A percentile compares a stretch with the other conserved stretches of the same genome.
Evolutionary conservation across 2,888 invertebrate species (phyloP).

Genomic region (Anticlea derivata): DNA sequence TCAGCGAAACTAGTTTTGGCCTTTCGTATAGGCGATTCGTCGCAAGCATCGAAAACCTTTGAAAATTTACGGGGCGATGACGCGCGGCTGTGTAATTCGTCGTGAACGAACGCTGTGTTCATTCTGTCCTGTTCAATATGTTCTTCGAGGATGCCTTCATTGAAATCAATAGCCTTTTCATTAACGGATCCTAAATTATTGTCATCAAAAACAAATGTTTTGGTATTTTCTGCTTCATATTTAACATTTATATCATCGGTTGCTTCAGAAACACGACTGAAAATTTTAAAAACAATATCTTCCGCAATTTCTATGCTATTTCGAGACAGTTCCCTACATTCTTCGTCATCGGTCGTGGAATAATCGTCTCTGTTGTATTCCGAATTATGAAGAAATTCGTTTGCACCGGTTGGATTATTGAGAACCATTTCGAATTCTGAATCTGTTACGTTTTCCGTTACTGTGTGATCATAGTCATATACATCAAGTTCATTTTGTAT

Average conservation of each 20-base stretch:
- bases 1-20: slow-evolving; percentile 16
- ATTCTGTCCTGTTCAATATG: slow-evolving; percentile 35
- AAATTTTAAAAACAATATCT: slow-evolving; percentile 40
- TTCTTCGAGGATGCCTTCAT: slow-evolving; percentile 22
- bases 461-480: not conserved
- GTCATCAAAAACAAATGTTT: not conserved
- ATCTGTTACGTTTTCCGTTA: not conserved
- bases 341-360: slow-evolving; percentile 30
- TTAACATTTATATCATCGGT: not conserved
- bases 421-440: slow-evolving; percentile 29
- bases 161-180: not conserved
- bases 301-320: slow-evolving; percentile 27
- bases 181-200: not conserved
- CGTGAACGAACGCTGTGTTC: slow-evolving; percentile 68
- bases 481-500: slow-evolving; percentile 4
- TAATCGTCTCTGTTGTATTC: slow-evolving; percentile 15
- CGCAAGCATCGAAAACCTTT: slow-evolving; percentile 53
- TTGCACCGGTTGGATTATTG: slow-evolving; percentile 1
- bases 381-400: not conserved
- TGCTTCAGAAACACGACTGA: slow-evolving; percentile 9
- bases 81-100: slow-evolving; percentile 38
- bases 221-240: not conserved
- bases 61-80: slow-evolving; percentile 54
- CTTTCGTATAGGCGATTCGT: slow-evolving; percentile 58
- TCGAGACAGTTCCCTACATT: slow-evolving; percentile 28